Percentiles rank a stretch among this genome's conserved stretches.
phyloP scores from a whole-genome alignment of 2,113 vertebrate genomes.

The Isurus oxyrinchus region DNA sequence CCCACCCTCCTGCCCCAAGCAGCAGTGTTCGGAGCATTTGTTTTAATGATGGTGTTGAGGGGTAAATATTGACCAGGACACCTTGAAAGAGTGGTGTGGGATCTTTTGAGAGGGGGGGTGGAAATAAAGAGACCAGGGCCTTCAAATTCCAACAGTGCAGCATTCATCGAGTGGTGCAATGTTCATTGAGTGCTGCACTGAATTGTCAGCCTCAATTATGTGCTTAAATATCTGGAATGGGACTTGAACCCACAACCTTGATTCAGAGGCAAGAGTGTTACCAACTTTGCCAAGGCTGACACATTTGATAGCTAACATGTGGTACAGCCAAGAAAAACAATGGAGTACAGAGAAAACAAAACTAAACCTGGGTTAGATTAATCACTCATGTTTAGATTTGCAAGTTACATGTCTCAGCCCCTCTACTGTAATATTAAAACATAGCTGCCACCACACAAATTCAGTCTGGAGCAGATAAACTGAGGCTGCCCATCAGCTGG shows the following conservation, averaged over 20 bases:
- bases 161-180: background rate
- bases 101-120: too few relatives aligned
- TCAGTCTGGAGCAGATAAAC: background rate
- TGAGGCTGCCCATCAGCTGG: background rate
- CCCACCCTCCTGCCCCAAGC: background rate
- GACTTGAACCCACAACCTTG: background rate
- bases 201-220: background rate
- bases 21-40: background rate
- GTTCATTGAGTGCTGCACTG: background rate
- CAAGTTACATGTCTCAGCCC: background rate
- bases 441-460: background rate
- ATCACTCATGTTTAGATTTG: background rate
- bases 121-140: too few relatives aligned
- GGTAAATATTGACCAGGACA: background rate
- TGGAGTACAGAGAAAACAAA: background rate
- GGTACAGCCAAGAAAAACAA: background rate
- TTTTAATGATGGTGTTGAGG: background rate
- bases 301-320: background rate
- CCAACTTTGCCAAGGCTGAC: background rate
- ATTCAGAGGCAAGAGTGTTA: background rate
- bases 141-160: background rate
- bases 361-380: background rate
- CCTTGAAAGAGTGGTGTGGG: too few relatives aligned
- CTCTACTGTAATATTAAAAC: background rate
- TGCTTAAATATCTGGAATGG: background rate